These are phyloP conservation scores for Tupaia chinensis DNA, from an alignment of 2,113 vertebrate genomes.

Conservation along the genomic window DNA sequence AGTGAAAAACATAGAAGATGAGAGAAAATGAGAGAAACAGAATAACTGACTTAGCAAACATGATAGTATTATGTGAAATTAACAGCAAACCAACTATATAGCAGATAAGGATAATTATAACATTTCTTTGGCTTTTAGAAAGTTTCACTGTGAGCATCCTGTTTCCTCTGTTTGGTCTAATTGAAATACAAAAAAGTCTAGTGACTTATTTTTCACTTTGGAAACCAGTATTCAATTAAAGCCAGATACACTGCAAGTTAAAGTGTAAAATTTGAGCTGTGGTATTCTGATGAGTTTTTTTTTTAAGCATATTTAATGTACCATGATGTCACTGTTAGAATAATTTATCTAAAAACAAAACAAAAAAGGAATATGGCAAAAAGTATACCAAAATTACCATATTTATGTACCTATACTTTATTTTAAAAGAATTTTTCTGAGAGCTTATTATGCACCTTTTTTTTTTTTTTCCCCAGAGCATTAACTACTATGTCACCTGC, in stretches of 20 bases:
- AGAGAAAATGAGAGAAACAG: background rate
- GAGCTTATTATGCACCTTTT: background rate
- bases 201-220: conserved; percentile 27
- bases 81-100: background rate
- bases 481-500: no score
- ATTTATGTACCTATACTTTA: background rate
- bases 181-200: background rate
- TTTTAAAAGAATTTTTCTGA: background rate
- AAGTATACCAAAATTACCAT: background rate
- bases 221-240: background rate
- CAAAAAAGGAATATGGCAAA: background rate
- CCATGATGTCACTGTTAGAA: background rate
- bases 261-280: background rate
- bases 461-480: no score
- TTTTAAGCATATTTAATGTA: background rate
- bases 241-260: background rate
- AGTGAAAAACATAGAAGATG: background rate
- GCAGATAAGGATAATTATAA: background rate
- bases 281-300: background rate
- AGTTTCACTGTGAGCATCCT: fast-evolving
- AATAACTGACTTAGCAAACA: background rate
- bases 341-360: background rate
- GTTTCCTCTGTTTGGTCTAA: background rate
- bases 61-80: background rate
- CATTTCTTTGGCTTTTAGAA: background rate